Conservation (phyloP, 2,797 vertebrate genomes). For the Etheostoma perlongum region DNA sequence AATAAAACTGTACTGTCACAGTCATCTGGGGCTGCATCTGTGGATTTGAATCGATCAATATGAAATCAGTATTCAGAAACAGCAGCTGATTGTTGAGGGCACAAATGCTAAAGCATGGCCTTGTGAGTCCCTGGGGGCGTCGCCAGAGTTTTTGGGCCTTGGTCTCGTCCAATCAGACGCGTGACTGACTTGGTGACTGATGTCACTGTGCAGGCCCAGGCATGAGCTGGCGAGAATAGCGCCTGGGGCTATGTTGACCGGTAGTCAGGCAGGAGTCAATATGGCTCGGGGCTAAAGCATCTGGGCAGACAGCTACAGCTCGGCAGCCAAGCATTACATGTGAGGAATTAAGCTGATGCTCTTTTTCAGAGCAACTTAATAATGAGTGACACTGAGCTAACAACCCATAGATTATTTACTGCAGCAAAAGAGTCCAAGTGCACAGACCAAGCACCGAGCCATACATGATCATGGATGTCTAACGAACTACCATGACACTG, state of each 20-base stretch:
- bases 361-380: slow-evolving; percentile 47
- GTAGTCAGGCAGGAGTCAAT: slow-evolving; percentile 75
- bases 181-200: slow-evolving; percentile 53
- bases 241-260: slow-evolving; percentile 76
- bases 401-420: slow-evolving; percentile 14
- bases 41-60: slow-evolving; percentile 43
- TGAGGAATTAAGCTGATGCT: slow-evolving; percentile 47
- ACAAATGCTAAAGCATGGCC: slow-evolving; percentile 49
- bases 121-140: slow-evolving; percentile 38
- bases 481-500: no score
- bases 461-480: slow-evolving; percentile 29
- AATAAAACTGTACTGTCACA: slow-evolving; percentile 11
- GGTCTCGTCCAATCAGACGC: slow-evolving; percentile 63
- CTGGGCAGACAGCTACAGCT: slow-evolving; percentile 47
- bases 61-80: slow-evolving; percentile 69
- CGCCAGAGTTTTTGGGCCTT: slow-evolving; percentile 58
- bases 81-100: slow-evolving; percentile 50
- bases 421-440: slow-evolving; percentile 23
- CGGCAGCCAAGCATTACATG: slow-evolving; percentile 34
- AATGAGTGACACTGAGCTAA: slow-evolving; percentile 47
- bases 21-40: slow-evolving; percentile 41
- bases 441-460: background rate
- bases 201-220: slow-evolving; percentile 68
- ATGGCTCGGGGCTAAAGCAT: slow-evolving; percentile 78
- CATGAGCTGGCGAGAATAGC: slow-evolving; percentile 51